Conservation (phyloP, 2,113 vertebrate genomes). For the Spheniscus mendiculus region DNA sequence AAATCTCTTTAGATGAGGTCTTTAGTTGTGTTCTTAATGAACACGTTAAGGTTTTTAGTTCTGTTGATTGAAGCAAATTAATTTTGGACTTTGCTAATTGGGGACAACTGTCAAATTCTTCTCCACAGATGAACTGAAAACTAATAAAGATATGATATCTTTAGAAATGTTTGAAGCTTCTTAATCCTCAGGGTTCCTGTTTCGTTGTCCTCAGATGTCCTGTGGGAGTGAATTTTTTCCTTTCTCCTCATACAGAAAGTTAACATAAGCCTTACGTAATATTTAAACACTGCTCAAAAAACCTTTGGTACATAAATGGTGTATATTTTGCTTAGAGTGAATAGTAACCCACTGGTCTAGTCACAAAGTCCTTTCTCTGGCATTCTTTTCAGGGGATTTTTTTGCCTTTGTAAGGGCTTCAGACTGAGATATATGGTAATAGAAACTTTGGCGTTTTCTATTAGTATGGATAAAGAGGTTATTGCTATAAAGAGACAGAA, state of each 20-base stretch:
- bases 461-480: slow-evolving; percentile 40
- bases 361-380: background rate
- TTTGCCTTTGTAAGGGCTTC: background rate
- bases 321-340: background rate
- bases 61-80: slow-evolving; percentile 3
- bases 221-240: background rate
- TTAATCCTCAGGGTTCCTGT: background rate
- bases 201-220: background rate
- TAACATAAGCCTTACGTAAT: background rate
- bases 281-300: background rate
- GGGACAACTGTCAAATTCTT: background rate
- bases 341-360: background rate
- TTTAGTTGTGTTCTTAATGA: background rate
- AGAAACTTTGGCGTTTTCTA: slow-evolving; percentile 26
- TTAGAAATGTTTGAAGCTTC: background rate
- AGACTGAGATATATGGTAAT: background rate
- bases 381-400: background rate
- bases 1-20: background rate
- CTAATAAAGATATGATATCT: background rate
- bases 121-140: background rate
- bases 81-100: background rate
- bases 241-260: background rate
- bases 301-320: background rate
- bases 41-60: background rate
- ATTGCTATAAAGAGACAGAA: background rate